Base-by-base conservation (phyloP, 2,113 vertebrate genomes). In the Panthera tigris region DNA sequence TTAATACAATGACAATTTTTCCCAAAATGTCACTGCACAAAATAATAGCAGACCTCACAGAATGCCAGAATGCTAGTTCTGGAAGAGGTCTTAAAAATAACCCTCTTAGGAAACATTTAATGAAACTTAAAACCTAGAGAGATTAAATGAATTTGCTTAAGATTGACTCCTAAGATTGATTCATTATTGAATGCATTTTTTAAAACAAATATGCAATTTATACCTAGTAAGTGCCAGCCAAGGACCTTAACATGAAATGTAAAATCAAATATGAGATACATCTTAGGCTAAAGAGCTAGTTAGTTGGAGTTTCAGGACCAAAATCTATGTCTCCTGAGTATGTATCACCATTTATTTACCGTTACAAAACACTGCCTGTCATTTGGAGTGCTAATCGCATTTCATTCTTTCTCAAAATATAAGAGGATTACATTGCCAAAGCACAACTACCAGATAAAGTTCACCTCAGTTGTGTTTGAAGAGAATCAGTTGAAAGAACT, bases 111-210 rank as follows among this genome's bases (percentile, higher is more conserved):
- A 82, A 88, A 83, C 3, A 50, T 66, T 63, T 89, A 85, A 36
- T 48, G 55, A 81, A 79, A 68, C 14, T 7, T 68, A 73, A 83
- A 96, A 85, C 15, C 11, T 36, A 36, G 27, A 85, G 31, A 92
- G 27, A 31, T 21, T 76, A 86, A 89, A 50, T 41, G 13, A 65
- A 41, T 86, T 86, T 29, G 12, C 2, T 81, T 94, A 95, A 66
- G 55, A 94, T 52, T 18, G 21, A 95, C 52, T 74, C 23, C 76
- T 82, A 92, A 88, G 4, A 50, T 18, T 57, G 36, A 84, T 81
- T 84, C n/a, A 45, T 33, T 93, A 52, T 41, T 71, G 80, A 93
- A 93, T 39, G 79, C 68, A 68, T n/a, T 95, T 66, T 82, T 65
- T 14, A 7, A 78, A 86, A 29, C 13, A 57, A 93, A 52, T 89